Evolutionary conservation across 2,888 invertebrate species (phyloP), one percentile per base, ranked within the genome.

Genomic region (Apotomis capreana): DNA sequence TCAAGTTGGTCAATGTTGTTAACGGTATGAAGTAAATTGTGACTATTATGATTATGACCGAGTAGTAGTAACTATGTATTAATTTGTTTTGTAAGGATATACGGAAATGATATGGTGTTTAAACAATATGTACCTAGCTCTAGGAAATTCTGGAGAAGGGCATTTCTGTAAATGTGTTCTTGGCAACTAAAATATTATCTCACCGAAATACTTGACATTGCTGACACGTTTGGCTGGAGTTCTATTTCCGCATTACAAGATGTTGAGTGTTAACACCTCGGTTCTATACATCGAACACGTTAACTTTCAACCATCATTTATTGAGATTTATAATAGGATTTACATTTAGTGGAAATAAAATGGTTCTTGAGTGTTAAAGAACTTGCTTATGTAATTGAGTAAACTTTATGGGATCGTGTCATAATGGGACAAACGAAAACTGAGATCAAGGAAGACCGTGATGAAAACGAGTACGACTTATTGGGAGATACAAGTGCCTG

Each of bases 131-230:
- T 26, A 26, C 26, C 26, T 26, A 26, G 9, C 49, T 9, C 10
- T 10, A 86, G 85, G 84, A 84, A 84, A 84, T 78, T 85, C 84
- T 84, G 81, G 81, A 83, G 79, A 83, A 84, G 82, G 85, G 83
- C 82, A 79, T 78, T 78, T 76, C 80, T 78, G 79, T 77, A 77
- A 77, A 76, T 73, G 76, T 77, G 79, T 78, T 84, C 83, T 86
- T 85, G 85, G 84, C 86, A 83, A 77, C 79, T 81, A 79, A 82
- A 85, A 83, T 81, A 81, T 75, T 70, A 76, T 83, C 81, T 87
- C 82, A 83, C 83, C 76, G 78, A 88, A 89, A 89, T 89, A 88
- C 85, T 83, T 89, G 89, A 89, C 90, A 89, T 89, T 89, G 89
- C 84, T 78, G 76, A 81, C 83, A 84, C 82, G 81, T 83, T 86